Percentiles rank a stretch among this genome's conserved stretches.
These are phyloP conservation scores for Brenthis daphne DNA, from an alignment of 2,888 invertebrate genomes.

Conservation along the genomic window DNA sequence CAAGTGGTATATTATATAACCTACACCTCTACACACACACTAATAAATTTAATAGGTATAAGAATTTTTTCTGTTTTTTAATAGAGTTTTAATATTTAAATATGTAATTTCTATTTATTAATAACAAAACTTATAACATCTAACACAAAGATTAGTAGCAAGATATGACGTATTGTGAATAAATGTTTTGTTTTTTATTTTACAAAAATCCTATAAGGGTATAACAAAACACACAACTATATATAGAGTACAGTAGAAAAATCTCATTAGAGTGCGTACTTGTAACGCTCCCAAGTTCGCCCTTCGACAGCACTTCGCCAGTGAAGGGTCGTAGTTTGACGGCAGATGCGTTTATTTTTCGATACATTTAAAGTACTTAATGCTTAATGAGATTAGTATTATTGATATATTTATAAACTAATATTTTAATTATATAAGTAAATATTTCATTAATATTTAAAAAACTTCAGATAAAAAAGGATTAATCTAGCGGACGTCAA, in stretches of 20 bases:
- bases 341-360: conserved; percentile 23
- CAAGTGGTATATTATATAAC: neutral
- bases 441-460: too few species aligned
- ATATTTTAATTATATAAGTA: neutral
- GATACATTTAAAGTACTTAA: conserved; percentile 17
- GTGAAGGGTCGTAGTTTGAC: conserved; percentile 28
- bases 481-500: neutral
- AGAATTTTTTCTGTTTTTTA: too few species aligned
- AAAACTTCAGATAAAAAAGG: neutral
- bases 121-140: too few species aligned
- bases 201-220: neutral
- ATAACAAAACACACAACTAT: conserved; percentile 6
- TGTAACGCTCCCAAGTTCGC: conserved; percentile 26
- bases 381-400: neutral
- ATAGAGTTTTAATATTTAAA: too few species aligned
- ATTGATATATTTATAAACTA: neutral
- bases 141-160: too few species aligned
- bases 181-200: neutral
- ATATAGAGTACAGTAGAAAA: conserved; percentile 16
- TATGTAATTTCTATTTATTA: too few species aligned
- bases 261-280: conserved; percentile 34
- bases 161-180: neutral
- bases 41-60: too few species aligned
- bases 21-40: too few species aligned
- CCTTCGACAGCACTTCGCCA: conserved; percentile 31